Evolutionary conservation across 30 jellyfish, hydroid and myxozoan species (phyloP).

Genomic region (Mastigias papua): DNA sequence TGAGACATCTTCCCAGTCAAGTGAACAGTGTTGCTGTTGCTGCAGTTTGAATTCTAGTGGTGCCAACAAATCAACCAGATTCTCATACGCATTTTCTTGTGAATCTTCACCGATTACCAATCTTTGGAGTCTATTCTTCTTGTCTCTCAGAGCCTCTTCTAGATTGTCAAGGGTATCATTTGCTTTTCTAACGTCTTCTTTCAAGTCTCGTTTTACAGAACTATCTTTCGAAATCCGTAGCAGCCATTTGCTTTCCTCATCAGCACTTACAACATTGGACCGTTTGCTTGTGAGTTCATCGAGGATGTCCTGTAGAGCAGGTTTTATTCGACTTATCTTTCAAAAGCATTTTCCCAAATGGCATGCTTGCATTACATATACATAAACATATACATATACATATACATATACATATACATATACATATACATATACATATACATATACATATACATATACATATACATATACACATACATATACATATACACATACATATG

Average conservation of each 20-base stretch:
- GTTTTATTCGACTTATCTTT: too few relatives aligned
- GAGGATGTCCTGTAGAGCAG: constrained; percentile 57
- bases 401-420: too few relatives aligned
- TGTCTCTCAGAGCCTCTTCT: constrained; percentile 76
- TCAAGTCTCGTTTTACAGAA: constrained; percentile 74
- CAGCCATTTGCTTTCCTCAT: constrained; percentile 88
- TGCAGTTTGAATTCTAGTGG: constrained; percentile 76
- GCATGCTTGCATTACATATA: too few relatives aligned
- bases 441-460: too few relatives aligned
- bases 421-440: too few relatives aligned
- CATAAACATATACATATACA: too few relatives aligned
- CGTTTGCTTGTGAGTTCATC: constrained; percentile 80
- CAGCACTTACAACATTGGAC: constrained; percentile 64
- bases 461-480: too few relatives aligned
- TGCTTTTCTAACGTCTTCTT: constrained; percentile 67
- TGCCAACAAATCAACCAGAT: constrained; percentile 69
- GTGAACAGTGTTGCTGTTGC: constrained; percentile 71
- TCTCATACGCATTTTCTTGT: constrained; percentile 70
- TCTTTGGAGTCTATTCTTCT: constrained; percentile 71
- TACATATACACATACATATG: too few relatives aligned
- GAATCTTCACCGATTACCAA: constrained; percentile 78
- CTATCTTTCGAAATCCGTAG: constrained; percentile 70
- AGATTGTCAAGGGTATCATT: constrained; percentile 69
- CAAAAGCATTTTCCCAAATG: too few relatives aligned
- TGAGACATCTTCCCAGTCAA: constrained; percentile 66